Evolutionary conservation across 2,888 invertebrate genomes (phyloP), one percentile per base, ranked within the genome.

Genomic region (Sphecodes monilicornis): DNA sequence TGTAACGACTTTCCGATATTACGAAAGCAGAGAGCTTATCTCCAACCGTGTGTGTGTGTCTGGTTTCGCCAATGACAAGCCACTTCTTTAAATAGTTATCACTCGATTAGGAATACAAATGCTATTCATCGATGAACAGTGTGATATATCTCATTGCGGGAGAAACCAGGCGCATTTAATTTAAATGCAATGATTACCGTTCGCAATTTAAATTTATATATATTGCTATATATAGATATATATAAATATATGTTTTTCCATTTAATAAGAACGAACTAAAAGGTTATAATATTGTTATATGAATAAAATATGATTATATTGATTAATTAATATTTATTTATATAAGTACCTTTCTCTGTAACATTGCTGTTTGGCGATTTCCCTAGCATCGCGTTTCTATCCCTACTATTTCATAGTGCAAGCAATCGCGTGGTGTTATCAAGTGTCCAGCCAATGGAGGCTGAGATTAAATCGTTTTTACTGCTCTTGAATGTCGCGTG

Each of bases 221-320:
- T 70, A 66, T 46, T 36, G 64, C 78, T 57, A 86, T 89, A 89
- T 89, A 89, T 87, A 11, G 73, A 70, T 29, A 57, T 78, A 79
- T 64, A 78, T 76, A 85, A 46, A 60, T 29, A 87, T 89, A 89
- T 89, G 91, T 88, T 91, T 89, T 82, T 80, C 86, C 76, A 83
- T 78, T 82, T 86, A 89, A 88, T 85, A 89, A 86, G 86, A 88
- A 79, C 79, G 84, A 89, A 89, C n/a, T 89, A 87, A 87, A 88
- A 88, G 84, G 87, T 90, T 91, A 92, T 92, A 90, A 92, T 84
- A 90, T 88, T 93, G 92, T 93, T 93, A 93, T 89, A 90, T 89
- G 87, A 93, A 93, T 91, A 91, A 93, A 91, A 90, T 90, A 90
- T 85, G 75, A 89, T 90, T 92, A 90, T 91, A 92, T 92, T 92